Evolutionary conservation across 1,140 invertebrate genomes (phyloP).

Genomic region (Orchesella cincta): DNA sequence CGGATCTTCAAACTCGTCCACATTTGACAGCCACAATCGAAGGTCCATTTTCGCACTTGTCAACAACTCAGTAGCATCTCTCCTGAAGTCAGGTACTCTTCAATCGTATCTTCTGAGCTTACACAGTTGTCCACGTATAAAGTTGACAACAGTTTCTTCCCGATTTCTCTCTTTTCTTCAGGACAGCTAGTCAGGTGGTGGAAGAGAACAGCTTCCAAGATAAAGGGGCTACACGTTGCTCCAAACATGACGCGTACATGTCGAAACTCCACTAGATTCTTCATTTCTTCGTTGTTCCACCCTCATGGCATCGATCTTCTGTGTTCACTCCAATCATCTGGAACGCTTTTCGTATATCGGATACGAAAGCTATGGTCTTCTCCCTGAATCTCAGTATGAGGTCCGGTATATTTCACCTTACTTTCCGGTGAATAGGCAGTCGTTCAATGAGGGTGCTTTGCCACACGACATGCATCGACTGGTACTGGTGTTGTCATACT

Average conservation of each 20-base stretch:
- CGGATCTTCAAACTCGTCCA: not conserved
- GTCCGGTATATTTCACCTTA: slow-evolving; percentile 53
- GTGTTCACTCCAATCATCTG: not conserved
- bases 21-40: slow-evolving; percentile 30
- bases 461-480: slow-evolving; percentile 46
- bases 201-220: slow-evolving; percentile 42
- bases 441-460: slow-evolving; percentile 53
- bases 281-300: not conserved
- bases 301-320: not conserved
- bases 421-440: slow-evolving; percentile 54
- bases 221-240: not conserved
- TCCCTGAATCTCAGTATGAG: slow-evolving; percentile 54
- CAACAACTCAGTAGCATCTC: slow-evolving; percentile 24
- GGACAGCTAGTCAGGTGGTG: slow-evolving; percentile 38
- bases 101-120: slow-evolving; percentile 20
- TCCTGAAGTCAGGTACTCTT: slow-evolving; percentile 25
- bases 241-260: not conserved
- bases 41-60: slow-evolving; percentile 38
- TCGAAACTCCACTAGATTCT: slow-evolving; percentile 23
- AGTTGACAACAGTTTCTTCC: not conserved
- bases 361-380: slow-evolving; percentile 52
- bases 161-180: not conserved
- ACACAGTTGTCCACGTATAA: not conserved
- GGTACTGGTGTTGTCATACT: slow-evolving; percentile 46
- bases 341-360: slow-evolving; percentile 48